Base-by-base conservation (phyloP, 1,140 invertebrate genomes). In the Fopius arisanus region DNA sequence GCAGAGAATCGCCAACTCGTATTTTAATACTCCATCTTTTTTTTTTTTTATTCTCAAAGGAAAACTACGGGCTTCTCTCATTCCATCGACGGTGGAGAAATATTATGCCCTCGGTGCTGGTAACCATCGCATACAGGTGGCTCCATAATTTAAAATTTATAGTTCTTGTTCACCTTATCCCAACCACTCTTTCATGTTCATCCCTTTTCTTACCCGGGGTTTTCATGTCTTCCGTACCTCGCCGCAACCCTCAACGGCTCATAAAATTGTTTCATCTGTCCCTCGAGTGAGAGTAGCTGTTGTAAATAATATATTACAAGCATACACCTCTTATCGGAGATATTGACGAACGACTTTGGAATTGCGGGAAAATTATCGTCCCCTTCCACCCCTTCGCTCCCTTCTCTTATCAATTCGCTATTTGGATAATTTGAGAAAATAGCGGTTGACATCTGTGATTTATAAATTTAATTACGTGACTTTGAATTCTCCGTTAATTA, bases 61-160 rank as follows among this genome's bases (percentile, higher is more conserved):
- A 40, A 51, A 51, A 51, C 3, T 51, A 3, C 33, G 1, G 33
- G 33, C 33, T 37, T 41, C 40, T 37, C 37, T 68, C 26, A n/a
- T 68, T 29, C 37, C 40, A 41, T 28, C 33, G 23, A 23, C 51
- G 29, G 51, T 19, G 26, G 43, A 23, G 67, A 72, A 65, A 65
- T 72, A 72, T 65, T 33, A n/a, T 69, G 62, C 70, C 33, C 48
- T 67, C 41, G 19, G 73, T 59, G 43, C 31, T 33, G 63, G 26
- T 40, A 19, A 37, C 51, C n/a, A 29, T 41, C 37, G 67, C 65
- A 62, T 72, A 75, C 74, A 75, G 70, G 76, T 77, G 73, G 68
- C 71, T 72, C 75, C 72, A 80, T 81, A 79, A 81, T 79, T 82
- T 77, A 75, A 26, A 63, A 69, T 75, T 78, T 80, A 80, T 80